Conservation (phyloP, 2,797 vertebrate species). For the Eutrigla gurnardus region DNA sequence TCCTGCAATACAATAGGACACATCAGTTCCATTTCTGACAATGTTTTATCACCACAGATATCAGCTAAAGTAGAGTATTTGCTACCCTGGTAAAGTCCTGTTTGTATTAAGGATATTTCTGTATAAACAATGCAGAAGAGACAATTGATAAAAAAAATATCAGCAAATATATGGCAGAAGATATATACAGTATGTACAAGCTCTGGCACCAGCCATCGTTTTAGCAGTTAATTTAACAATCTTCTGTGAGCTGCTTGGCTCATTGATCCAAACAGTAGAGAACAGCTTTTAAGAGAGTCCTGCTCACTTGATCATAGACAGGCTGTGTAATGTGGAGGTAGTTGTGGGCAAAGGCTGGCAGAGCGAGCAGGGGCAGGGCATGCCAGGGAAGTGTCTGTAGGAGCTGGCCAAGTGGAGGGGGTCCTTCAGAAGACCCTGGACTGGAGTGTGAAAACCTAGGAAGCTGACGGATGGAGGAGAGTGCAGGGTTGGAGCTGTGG, state of each 20-base stretch:
- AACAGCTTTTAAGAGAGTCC: slow-evolving; percentile 36
- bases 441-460: slow-evolving; percentile 81
- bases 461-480: slow-evolving; percentile 81
- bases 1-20: slow-evolving; percentile 62
- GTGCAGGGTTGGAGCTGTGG: slow-evolving; percentile 67
- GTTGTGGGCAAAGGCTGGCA: slow-evolving; percentile 84
- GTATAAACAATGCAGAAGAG: slow-evolving; percentile 52
- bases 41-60: slow-evolving; percentile 59
- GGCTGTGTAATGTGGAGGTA: slow-evolving; percentile 79
- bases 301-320: slow-evolving; percentile 84
- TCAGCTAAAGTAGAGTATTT: slow-evolving; percentile 76
- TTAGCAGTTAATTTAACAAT: slow-evolving; percentile 37
- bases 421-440: slow-evolving; percentile 80
- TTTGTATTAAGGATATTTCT: slow-evolving; percentile 63
- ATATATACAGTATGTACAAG: slow-evolving; percentile 80
- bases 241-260: slow-evolving; percentile 31
- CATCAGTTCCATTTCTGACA: slow-evolving; percentile 59
- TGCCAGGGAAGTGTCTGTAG: slow-evolving; percentile 86
- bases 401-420: slow-evolving; percentile 78
- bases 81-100: slow-evolving; percentile 59
- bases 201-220: slow-evolving; percentile 47
- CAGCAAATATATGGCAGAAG: slow-evolving; percentile 65
- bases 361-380: slow-evolving; percentile 85
- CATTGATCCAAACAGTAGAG: slow-evolving; percentile 32
- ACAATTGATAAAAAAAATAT: slow-evolving; percentile 68